Percentiles rank a stretch among this genome's conserved stretches.
phyloP scores from a whole-genome alignment of 2,797 vertebrate genomes.

The Borostomias antarcticus region DNA sequence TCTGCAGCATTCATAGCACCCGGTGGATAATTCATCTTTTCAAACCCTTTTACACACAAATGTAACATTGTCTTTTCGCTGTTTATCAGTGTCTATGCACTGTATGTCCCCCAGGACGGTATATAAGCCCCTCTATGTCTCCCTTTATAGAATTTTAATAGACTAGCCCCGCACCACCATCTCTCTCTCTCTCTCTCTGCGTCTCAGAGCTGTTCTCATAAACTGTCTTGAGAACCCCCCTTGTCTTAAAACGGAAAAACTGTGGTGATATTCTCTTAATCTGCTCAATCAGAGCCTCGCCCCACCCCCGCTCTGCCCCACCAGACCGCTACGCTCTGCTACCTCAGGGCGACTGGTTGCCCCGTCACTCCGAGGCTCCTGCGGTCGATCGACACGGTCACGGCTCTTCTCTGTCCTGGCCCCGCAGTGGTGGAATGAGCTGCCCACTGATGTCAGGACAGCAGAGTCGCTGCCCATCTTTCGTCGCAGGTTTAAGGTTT shows the following conservation, averaged over 20 bases:
- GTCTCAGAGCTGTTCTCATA: constrained; percentile 8
- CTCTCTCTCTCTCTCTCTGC: constrained; percentile 22
- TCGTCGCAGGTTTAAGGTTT: not conserved
- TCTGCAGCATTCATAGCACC: constrained; percentile 16
- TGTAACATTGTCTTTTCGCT: constrained; percentile 35
- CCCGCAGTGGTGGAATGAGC: too few species aligned
- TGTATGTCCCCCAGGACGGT: constrained; percentile 9
- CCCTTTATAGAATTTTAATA: constrained; percentile 28
- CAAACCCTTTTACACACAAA: constrained; percentile 30
- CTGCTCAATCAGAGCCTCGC: constrained; percentile 45
- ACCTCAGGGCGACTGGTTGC: too few species aligned
- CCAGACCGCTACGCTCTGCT: constrained; percentile 28
- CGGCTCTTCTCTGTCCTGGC: too few species aligned
- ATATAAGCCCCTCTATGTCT: constrained; percentile 2
- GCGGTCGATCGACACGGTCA: too few species aligned
- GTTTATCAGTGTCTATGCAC: constrained; percentile 18
- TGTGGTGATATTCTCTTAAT: constrained; percentile 54
- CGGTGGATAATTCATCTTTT: constrained; percentile 35
- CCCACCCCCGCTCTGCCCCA: constrained; percentile 22
- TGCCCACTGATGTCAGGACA: too few species aligned
- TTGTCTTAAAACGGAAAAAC: constrained; percentile 51
- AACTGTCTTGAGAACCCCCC: constrained; percentile 37
- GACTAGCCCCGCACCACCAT: too few species aligned
- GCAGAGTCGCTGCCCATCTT: too few species aligned
- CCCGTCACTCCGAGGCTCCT: too few species aligned